Evolutionary conservation across 1,140 invertebrate species (phyloP).

Genomic region (Orius laevigatus): DNA sequence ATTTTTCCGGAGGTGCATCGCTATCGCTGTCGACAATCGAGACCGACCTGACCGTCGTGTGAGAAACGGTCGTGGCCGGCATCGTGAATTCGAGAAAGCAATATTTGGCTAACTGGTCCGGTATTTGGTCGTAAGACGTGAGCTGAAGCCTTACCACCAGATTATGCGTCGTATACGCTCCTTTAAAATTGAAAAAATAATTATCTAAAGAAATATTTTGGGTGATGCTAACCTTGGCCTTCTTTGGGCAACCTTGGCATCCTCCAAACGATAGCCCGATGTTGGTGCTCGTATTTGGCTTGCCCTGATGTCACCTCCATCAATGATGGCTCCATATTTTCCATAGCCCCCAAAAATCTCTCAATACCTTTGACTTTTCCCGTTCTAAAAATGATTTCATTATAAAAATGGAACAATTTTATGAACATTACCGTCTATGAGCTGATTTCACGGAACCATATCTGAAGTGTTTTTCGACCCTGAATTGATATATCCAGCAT

Average conservation of each 20-base stretch:
- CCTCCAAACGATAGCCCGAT: constrained; percentile 93
- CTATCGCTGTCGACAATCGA: constrained; percentile 76
- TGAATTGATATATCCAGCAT: constrained; percentile 97
- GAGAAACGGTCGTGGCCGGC: constrained; percentile 93
- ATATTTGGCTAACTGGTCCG: constrained; percentile 74
- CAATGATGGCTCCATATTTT: constrained; percentile 76
- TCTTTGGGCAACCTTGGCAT: constrained; percentile 91
- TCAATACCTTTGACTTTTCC: constrained; percentile 90
- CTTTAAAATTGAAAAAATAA: constrained; percentile 30
- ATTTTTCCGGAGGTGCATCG: constrained; percentile 94
- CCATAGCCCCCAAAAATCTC: constrained; percentile 79
- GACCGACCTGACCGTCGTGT: constrained; percentile 89
- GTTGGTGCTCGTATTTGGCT: constrained; percentile 98
- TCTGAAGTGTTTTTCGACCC: constrained; percentile 95
- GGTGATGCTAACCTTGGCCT: constrained; percentile 60
- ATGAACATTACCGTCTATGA: constrained; percentile 45
- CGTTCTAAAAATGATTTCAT: constrained; percentile 37
- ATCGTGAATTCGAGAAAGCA: constrained; percentile 95
- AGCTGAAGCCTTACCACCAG: constrained; percentile 84
- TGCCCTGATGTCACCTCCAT: constrained; percentile 96
- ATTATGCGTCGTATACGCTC: constrained; percentile 90
- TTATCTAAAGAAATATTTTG: constrained; percentile 7
- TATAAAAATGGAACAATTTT: neutral
- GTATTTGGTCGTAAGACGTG: constrained; percentile 93
- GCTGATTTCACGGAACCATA: constrained; percentile 98